Percentiles rank a stretch among this genome's conserved stretches.
Conservation (phyloP, 1,140 invertebrate species). For the Drosophila azteca region DNA sequence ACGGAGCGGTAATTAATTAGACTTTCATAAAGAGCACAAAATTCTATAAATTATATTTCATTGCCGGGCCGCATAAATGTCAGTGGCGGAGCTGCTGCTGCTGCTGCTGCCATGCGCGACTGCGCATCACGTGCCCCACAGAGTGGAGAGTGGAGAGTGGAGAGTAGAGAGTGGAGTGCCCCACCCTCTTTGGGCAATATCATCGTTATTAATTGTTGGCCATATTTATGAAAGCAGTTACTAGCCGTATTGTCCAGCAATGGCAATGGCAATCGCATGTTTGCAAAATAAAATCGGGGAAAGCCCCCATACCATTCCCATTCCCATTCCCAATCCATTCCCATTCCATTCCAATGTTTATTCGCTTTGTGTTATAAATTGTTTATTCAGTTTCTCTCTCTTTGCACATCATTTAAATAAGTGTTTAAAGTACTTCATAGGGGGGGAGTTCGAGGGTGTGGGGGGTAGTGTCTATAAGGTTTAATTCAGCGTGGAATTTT, state of each 20-base stretch:
- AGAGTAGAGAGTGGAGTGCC: no score
- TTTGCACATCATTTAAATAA: constrained; percentile 80
- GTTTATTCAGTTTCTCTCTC: constrained; percentile 66
- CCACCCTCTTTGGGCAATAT: background rate
- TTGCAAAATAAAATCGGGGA: background rate
- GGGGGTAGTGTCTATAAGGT: constrained; percentile 44
- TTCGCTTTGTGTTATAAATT: constrained; percentile 72
- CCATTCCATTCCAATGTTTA: constrained; percentile 2
- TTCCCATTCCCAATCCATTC: no score
- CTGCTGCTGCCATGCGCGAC: constrained; percentile 51
- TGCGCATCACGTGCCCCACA: constrained; percentile 58
- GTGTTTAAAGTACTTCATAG: constrained; percentile 56
- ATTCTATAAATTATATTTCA: constrained; percentile 82
- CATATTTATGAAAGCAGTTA: constrained; percentile 31
- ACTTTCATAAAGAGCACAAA: constrained; percentile 80
- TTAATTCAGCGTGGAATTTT: constrained; percentile 64
- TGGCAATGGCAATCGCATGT: constrained; percentile 38
- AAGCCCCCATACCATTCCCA: no score
- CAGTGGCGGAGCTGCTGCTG: constrained; percentile 44
- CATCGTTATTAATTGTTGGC: constrained; percentile 43
- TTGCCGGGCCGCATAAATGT: constrained; percentile 65
- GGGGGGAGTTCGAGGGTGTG: background rate
- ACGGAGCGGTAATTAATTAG: constrained; percentile 75
- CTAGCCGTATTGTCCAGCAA: constrained; percentile 1
- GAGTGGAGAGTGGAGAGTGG: background rate